Conservation (phyloP, 1,140 invertebrate species). For the Conus betulinus region DNA sequence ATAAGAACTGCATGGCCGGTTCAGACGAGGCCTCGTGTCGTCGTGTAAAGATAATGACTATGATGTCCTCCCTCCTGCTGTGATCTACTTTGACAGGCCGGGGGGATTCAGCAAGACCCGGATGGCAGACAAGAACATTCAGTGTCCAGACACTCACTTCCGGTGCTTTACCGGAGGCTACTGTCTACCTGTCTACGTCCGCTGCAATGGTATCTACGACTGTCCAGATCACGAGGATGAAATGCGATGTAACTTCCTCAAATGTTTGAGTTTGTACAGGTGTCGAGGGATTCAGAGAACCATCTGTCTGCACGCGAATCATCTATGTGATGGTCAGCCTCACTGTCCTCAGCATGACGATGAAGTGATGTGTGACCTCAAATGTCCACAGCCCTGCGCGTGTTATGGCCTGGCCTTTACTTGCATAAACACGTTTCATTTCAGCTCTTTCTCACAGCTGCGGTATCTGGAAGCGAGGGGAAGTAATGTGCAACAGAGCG, state of each 20-base stretch:
- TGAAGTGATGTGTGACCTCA: slow-evolving; percentile 32
- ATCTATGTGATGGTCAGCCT: slow-evolving; percentile 17
- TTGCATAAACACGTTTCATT: neutral
- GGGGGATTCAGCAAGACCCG: neutral
- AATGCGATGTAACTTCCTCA: neutral
- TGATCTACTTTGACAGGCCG: neutral
- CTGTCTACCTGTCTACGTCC: slow-evolving; percentile 34
- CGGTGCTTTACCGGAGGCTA: slow-evolving; percentile 14
- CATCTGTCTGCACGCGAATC: slow-evolving; percentile 14
- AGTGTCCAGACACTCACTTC: slow-evolving; percentile 6
- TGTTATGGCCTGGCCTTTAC: slow-evolving; percentile 22
- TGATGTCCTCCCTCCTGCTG: neutral
- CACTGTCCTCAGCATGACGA: slow-evolving; percentile 41
- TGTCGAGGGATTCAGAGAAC: neutral
- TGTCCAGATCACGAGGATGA: slow-evolving; percentile 39
- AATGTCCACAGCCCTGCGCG: slow-evolving; percentile 46
- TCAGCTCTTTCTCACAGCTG: neutral
- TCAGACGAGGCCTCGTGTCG: neutral
- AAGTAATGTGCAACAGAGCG: neutral
- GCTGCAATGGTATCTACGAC: slow-evolving; percentile 41
- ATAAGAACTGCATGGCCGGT: neutral
- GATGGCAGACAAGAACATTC: neutral
- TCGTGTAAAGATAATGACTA: neutral
- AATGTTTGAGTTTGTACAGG: slow-evolving; percentile 34
- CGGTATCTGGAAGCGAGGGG: neutral